phyloP scores from a whole-genome alignment of 2,888 invertebrate genomes.

The Mimumesa dahlbomi region DNA sequence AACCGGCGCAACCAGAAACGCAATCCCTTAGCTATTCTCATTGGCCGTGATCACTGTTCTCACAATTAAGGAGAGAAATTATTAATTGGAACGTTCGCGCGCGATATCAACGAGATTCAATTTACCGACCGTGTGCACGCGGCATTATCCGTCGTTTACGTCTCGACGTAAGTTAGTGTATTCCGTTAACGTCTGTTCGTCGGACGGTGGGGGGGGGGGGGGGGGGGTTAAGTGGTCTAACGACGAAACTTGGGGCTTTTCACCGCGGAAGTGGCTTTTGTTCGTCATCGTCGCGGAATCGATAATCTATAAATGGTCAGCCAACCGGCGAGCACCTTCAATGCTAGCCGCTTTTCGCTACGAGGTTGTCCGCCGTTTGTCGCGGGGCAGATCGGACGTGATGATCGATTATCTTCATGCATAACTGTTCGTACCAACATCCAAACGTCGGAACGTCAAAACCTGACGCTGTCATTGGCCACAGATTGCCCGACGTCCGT shows the following conservation, averaged over 20 bases:
- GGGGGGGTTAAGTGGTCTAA: conserved; percentile 55
- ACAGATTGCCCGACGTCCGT: background rate
- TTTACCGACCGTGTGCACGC: conserved; percentile 11
- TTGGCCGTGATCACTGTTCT: too few relatives aligned
- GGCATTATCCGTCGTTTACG: conserved; percentile 18
- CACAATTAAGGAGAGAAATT: too few relatives aligned
- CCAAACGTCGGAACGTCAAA: conserved; percentile 25
- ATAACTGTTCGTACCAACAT: conserved; percentile 18
- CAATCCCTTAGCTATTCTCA: too few relatives aligned
- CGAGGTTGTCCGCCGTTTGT: conserved; percentile 34
- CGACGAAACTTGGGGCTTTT: conserved; percentile 54
- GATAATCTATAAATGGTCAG: conserved; percentile 64
- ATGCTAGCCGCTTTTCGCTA: conserved; percentile 45
- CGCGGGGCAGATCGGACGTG: conserved; percentile 31
- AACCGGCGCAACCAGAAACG: too few relatives aligned
- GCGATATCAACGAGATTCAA: too few relatives aligned
- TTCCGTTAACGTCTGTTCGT: conserved; percentile 4
- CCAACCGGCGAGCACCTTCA: conserved; percentile 36
- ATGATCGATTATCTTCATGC: conserved; percentile 54
- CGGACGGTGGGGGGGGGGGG: too few relatives aligned
- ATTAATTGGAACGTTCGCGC: too few relatives aligned
- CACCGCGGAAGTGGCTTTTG: conserved; percentile 51
- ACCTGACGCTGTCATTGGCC: conserved; percentile 6
- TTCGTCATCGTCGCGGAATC: conserved; percentile 51
- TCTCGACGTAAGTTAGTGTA: conserved; percentile 1